Conservation (phyloP, 2,113 vertebrate species). For the Ochotona princeps region DNA sequence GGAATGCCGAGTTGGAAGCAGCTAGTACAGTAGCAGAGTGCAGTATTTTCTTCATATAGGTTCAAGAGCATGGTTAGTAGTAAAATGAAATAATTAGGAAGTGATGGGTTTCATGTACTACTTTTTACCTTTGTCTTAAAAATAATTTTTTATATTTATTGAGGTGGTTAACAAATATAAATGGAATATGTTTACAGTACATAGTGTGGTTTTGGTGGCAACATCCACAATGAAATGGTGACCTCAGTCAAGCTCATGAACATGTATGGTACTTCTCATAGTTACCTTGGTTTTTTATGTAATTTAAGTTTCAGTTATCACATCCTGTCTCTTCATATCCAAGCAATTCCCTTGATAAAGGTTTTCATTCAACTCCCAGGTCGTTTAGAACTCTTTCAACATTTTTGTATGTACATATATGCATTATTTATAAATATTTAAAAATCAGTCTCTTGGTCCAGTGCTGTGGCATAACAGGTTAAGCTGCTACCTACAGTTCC, state of each 20-base stretch:
- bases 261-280: neutral
- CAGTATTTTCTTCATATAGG: neutral
- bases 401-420: too few relatives aligned
- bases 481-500: too few relatives aligned
- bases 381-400: neutral
- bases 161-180: neutral
- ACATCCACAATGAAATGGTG: neutral
- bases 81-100: neutral
- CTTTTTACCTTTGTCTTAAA: neutral
- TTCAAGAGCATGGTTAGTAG: neutral
- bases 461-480: too few relatives aligned
- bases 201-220: neutral
- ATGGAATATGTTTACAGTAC: neutral
- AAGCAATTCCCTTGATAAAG: neutral
- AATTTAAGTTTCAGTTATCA: neutral
- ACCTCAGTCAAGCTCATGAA: neutral
- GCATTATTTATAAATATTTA: neutral
- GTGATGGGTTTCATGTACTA: neutral
- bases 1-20: neutral
- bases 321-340: neutral
- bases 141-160: neutral
- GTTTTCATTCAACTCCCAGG: neutral
- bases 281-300: neutral
- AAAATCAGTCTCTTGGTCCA: neutral
- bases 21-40: accelerated